Conservation (phyloP, 2,797 vertebrate genomes). For the Cyprinodon diabolis region DNA sequence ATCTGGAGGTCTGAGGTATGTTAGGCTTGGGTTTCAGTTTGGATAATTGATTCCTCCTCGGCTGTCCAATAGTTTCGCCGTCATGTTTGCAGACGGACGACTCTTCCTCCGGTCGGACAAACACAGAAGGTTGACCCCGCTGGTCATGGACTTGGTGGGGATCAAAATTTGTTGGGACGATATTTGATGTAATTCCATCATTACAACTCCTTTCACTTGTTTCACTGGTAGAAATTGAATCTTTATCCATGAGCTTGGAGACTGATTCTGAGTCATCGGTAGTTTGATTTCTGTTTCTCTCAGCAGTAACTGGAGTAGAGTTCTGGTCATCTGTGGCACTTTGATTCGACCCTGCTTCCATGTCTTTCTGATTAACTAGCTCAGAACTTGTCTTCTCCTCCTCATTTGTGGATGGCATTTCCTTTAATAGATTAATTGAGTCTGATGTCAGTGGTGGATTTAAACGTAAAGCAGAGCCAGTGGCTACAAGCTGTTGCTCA, state of each 20-base stretch:
- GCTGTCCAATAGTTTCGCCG: not conserved
- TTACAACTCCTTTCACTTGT: not conserved
- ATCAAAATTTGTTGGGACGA: not conserved
- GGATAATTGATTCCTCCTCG: constrained; percentile 9
- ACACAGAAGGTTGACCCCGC: not conserved
- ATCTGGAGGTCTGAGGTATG: constrained; percentile 31
- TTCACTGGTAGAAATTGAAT: not conserved
- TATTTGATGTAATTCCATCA: not conserved
- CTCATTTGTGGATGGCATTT: constrained; percentile 6
- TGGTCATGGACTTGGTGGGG: constrained; percentile 1
- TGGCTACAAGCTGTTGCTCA: not conserved
- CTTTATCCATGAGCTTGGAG: not conserved
- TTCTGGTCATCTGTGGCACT: constrained; percentile 5
- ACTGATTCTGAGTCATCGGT: not conserved
- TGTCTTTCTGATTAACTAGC: not conserved
- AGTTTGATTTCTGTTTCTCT: constrained; percentile 31
- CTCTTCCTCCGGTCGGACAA: constrained; percentile 3
- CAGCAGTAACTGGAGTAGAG: constrained; percentile 37
- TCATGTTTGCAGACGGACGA: not conserved
- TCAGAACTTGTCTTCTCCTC: constrained; percentile 5
- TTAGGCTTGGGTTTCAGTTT: constrained; percentile 52
- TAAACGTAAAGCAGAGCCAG: not conserved
- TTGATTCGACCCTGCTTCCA: constrained; percentile 4
- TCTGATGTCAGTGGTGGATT: not conserved
- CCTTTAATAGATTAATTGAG: not conserved